A percentile compares a stretch with the other conserved stretches of the same genome.
phyloP scores from a whole-genome alignment of 2,888 invertebrate genomes.

The Drosophila fungiperda region DNA sequence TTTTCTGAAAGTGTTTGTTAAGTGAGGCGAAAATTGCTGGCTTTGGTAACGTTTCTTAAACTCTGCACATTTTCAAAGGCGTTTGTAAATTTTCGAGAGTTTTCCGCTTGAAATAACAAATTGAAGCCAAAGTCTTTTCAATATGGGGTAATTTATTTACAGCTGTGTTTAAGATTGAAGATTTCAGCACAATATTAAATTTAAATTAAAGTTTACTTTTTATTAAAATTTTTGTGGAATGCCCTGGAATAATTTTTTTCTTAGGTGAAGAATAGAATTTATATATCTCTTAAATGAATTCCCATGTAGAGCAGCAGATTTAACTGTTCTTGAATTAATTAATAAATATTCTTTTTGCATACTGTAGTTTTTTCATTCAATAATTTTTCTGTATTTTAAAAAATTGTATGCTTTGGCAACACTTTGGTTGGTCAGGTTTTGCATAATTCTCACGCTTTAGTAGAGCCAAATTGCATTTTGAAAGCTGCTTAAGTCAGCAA shows the following conservation, averaged over 20 bases:
- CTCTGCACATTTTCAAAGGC: not conserved
- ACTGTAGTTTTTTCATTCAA: not conserved
- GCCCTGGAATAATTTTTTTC: not conserved
- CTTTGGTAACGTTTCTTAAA: not conserved
- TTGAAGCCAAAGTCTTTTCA: not conserved
- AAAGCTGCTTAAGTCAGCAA: constrained; percentile 67
- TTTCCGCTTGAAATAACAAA: not conserved
- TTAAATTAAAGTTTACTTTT: not conserved
- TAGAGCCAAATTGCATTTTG: constrained; percentile 43
- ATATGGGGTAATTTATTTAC: not conserved
- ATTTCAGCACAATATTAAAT: not conserved
- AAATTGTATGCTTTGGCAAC: constrained; percentile 1
- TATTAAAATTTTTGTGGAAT: not conserved
- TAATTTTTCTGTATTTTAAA: not conserved
- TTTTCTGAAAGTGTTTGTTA: not conserved
- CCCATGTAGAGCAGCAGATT: not conserved
- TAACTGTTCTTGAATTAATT: not conserved
- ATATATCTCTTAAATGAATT: not conserved
- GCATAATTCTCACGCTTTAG: constrained; percentile 28
- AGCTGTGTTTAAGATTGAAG: not conserved
- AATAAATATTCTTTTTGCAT: not conserved
- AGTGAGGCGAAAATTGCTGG: not conserved
- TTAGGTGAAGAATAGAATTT: not conserved
- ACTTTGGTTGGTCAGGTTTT: constrained; percentile 1
- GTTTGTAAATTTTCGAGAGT: not conserved